These are phyloP conservation scores for Bolinopsis microptera DNA, from an alignment of 37 sponge, comb jelly and placozoan species.

Conservation along the genomic window DNA sequence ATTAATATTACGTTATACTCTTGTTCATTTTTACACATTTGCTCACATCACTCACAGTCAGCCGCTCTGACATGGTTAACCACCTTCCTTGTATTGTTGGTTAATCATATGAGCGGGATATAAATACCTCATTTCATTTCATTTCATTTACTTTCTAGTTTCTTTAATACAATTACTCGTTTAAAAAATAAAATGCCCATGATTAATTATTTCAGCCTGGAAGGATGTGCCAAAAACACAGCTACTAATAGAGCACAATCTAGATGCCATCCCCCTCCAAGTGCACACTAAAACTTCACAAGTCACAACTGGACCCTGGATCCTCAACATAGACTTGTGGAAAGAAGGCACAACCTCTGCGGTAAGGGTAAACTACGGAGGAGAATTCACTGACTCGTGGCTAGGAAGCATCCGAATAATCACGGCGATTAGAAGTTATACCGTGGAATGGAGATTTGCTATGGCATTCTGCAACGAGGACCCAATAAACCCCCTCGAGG, in stretches of 20 bases:
- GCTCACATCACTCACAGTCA: too few relatives aligned
- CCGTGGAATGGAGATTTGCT: neutral
- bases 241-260: neutral
- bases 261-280: neutral
- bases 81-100: too few relatives aligned
- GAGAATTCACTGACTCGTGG: neutral
- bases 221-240: neutral
- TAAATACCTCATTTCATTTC: too few relatives aligned
- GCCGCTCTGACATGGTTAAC: too few relatives aligned
- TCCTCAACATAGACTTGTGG: neutral
- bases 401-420: neutral
- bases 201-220: neutral
- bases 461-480: neutral
- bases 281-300: neutral
- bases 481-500: too few relatives aligned
- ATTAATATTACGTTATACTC: too few relatives aligned
- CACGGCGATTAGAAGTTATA: neutral
- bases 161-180: too few relatives aligned
- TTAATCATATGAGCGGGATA: too few relatives aligned
- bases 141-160: too few relatives aligned
- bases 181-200: too few relatives aligned
- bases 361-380: neutral
- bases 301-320: neutral
- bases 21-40: too few relatives aligned
- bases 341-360: neutral